Percentiles rank a stretch among this genome's conserved stretches.
Conservation (phyloP, 2,113 vertebrate genomes). For the Lepus americanus region DNA sequence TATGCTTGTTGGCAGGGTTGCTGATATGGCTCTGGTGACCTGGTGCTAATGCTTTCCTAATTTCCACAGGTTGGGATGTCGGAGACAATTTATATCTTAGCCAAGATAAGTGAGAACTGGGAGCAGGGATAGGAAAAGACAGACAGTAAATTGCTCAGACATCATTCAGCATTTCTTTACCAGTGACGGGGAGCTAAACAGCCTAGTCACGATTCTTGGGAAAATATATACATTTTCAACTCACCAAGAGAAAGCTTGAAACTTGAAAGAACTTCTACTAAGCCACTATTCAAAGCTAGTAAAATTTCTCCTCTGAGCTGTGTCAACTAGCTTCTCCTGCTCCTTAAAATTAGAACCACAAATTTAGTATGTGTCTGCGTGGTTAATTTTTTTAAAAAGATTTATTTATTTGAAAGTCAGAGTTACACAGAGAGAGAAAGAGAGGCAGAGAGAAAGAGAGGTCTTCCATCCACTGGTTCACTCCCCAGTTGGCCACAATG, state of each 20-base stretch:
- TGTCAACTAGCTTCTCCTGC: neutral
- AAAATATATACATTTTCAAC: neutral
- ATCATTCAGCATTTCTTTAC: constrained; percentile 10
- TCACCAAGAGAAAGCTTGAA: constrained; percentile 43
- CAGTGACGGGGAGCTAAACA: neutral
- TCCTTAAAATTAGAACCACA: constrained; percentile 45
- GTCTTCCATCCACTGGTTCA: too few species aligned
- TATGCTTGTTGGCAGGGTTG: neutral
- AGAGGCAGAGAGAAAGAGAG: too few species aligned
- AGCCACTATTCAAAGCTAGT: constrained; percentile 36
- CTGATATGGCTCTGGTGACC: constrained; percentile 46
- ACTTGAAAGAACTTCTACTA: constrained; percentile 53
- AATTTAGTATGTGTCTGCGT: constrained; percentile 15
- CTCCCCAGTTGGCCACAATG: too few species aligned
- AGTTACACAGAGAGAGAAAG: too few species aligned
- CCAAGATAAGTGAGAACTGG: constrained; percentile 81
- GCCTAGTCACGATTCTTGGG: neutral
- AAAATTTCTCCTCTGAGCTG: constrained; percentile 50
- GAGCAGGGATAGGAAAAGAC: constrained; percentile 61
- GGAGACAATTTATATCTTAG: constrained; percentile 48
- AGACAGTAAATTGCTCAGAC: constrained; percentile 11
- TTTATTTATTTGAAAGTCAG: too few species aligned
- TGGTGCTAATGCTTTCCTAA: constrained; percentile 67
- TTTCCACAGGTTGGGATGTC: constrained; percentile 50
- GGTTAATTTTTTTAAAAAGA: constrained; percentile 2